These are phyloP conservation scores for Geotrupes spiniger DNA, from an alignment of 2,888 invertebrate genomes.

Conservation along the genomic window DNA sequence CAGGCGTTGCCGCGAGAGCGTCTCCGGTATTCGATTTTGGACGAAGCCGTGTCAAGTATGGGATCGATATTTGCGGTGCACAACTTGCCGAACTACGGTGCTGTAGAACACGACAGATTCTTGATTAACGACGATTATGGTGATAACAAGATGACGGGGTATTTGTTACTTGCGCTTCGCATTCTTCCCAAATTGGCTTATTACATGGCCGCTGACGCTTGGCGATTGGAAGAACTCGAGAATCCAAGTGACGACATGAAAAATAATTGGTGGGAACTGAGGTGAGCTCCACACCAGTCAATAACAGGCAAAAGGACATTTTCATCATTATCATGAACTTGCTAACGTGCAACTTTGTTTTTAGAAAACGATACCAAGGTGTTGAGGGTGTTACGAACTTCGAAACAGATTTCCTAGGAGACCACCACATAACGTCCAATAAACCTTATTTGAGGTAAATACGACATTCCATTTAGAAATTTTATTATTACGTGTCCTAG, in stretches of 20 bases:
- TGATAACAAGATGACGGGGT: conserved; percentile 52
- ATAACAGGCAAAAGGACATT: not conserved
- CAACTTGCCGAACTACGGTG: conserved; percentile 51
- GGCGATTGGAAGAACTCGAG: conserved; percentile 51
- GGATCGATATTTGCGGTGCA: conserved; percentile 55
- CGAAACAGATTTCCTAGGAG: conserved; percentile 54
- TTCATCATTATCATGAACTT: conserved; percentile 13
- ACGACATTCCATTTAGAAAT: conserved; percentile 4
- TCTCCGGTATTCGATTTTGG: conserved; percentile 50
- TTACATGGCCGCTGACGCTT: conserved; percentile 57
- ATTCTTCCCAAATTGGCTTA: conserved; percentile 58
- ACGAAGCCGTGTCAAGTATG: conserved; percentile 56
- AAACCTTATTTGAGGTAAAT: conserved; percentile 57
- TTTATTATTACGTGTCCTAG: conserved; percentile 5
- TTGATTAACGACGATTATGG: conserved; percentile 46
- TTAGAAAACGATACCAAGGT: conserved; percentile 35
- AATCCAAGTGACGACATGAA: conserved; percentile 32
- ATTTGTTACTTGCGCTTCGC: conserved; percentile 55
- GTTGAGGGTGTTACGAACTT: conserved; percentile 51
- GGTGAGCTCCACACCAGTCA: conserved; percentile 33
- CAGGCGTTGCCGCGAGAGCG: conserved; percentile 29
- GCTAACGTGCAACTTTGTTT: no score
- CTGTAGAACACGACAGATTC: conserved; percentile 51
- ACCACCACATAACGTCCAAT: conserved; percentile 54
- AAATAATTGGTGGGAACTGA: conserved; percentile 53